Conservation (phyloP, 2,113 vertebrate species). For the Globicephala melas region DNA sequence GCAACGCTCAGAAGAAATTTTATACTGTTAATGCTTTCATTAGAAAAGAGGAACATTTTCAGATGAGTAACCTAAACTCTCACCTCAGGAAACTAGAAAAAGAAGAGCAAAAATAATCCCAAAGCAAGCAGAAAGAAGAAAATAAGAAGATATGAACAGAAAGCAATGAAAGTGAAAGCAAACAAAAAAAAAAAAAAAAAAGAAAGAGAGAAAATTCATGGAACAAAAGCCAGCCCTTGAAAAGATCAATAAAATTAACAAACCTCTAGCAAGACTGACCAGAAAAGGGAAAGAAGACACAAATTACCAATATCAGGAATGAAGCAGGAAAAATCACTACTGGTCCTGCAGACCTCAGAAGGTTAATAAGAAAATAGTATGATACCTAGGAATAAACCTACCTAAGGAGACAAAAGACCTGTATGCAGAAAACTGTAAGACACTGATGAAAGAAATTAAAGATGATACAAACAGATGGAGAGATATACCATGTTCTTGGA, state of each 20-base stretch:
- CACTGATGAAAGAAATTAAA: too few species aligned
- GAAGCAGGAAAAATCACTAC: not conserved
- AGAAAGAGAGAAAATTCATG: not conserved
- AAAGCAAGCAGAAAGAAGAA: not conserved
- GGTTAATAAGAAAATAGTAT: not conserved
- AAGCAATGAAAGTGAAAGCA: not conserved
- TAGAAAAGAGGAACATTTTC: not conserved
- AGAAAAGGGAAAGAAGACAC: not conserved
- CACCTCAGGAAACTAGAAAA: not conserved
- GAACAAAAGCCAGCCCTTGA: not conserved
- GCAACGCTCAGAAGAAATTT: not conserved
- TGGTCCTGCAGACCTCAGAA: not conserved
- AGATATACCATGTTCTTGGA: too few species aligned
- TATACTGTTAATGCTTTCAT: not conserved
- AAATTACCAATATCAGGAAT: not conserved
- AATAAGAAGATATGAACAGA: not conserved
- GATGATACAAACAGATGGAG: too few species aligned
- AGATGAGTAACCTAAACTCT: not conserved
- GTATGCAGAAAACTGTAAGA: too few species aligned
- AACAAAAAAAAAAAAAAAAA: not conserved
- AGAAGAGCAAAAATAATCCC: not conserved
- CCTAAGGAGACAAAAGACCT: too few species aligned
- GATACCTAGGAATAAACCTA: not conserved
- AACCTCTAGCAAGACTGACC: not conserved
- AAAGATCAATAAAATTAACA: not conserved